These are phyloP conservation scores for Amphilophus citrinellus DNA, from an alignment of 2,113 vertebrate species.

Conservation along the genomic window DNA sequence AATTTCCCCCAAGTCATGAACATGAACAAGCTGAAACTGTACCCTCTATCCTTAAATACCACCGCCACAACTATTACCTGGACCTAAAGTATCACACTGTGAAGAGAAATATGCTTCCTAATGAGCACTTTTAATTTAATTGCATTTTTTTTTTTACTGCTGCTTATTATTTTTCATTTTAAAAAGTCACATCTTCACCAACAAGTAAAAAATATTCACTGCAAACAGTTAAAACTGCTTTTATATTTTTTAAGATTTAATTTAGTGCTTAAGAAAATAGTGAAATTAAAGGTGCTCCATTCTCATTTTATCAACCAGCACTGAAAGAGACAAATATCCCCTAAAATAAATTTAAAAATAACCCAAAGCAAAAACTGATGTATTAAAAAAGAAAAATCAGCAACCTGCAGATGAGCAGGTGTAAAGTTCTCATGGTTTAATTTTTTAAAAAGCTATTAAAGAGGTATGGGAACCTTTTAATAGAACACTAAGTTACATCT, in stretches of 20 bases:
- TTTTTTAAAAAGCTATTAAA: neutral
- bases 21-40: neutral
- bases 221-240: neutral
- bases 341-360: neutral
- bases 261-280: neutral
- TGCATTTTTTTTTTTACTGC: neutral
- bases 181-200: neutral
- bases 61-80: neutral
- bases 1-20: fast-evolving
- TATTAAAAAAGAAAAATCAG: neutral
- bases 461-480: no score
- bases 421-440: neutral
- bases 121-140: neutral
- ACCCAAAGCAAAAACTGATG: fast-evolving
- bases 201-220: neutral
- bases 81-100: neutral
- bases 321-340: fast-evolving
- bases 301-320: constrained; percentile 8
- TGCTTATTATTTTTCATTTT: no score
- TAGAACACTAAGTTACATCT: neutral
- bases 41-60: neutral
- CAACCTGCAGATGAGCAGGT: neutral
- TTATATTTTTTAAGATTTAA: neutral
- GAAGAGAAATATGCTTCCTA: neutral
- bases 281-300: fast-evolving